phyloP scores from a whole-genome alignment of 2,797 vertebrate genomes.

The Hybognathus amarus region DNA sequence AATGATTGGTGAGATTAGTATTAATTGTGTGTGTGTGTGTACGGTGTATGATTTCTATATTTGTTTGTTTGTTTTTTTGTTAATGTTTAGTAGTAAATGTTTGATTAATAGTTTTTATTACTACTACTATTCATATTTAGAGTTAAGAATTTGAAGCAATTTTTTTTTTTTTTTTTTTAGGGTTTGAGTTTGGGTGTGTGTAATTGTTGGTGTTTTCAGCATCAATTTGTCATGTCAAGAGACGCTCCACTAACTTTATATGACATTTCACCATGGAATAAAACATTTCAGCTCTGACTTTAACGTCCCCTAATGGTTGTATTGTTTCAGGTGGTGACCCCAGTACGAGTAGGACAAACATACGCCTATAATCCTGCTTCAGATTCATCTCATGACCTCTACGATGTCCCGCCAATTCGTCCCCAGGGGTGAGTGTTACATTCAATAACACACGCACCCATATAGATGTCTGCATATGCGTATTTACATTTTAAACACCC shows the following conservation, averaged over 20 bases:
- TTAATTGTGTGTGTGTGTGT: too few relatives aligned
- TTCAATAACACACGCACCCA: background rate
- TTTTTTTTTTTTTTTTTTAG: background rate
- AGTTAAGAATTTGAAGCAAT: background rate
- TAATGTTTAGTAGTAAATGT: background rate
- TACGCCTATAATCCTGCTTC: constrained; percentile 86
- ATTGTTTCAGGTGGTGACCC: constrained; percentile 87
- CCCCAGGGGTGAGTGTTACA: constrained; percentile 85
- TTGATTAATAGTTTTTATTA: background rate
- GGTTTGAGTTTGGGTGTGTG: background rate
- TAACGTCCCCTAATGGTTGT: background rate
- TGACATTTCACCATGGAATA: background rate
- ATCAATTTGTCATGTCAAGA: background rate
- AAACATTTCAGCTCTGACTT: background rate
- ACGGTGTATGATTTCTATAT: too few relatives aligned
- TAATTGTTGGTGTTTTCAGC: background rate
- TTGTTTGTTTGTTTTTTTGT: too few relatives aligned
- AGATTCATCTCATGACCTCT: constrained; percentile 87
- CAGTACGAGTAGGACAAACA: constrained; percentile 87
- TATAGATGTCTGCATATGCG: background rate
- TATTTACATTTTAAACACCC: constrained; percentile 13
- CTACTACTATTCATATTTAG: background rate
- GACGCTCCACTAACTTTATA: background rate
- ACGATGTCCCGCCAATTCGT: constrained; percentile 88
- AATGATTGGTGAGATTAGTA: too few relatives aligned